Conservation (phyloP, 92 coral and sea anemone species). For the Epizoanthus scotinus region DNA sequence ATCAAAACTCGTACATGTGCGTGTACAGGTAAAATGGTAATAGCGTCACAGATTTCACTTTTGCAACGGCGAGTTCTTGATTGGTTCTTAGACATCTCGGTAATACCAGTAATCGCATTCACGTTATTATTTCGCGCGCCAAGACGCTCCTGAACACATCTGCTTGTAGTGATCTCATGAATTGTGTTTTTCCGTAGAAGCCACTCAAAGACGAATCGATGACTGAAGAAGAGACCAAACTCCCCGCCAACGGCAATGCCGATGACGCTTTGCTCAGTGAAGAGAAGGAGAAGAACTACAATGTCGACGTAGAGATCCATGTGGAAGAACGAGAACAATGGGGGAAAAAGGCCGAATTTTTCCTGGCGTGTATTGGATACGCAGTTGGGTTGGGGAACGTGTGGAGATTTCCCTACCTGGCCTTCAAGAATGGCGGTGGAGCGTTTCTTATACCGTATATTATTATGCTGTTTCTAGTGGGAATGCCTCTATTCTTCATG, state of each 20-base stretch:
- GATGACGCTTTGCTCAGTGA: conserved; percentile 50
- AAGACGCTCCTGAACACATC: neutral
- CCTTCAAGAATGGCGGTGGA: conserved; percentile 97
- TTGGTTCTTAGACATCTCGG: conserved; percentile 10
- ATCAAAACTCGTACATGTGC: conserved; percentile 14
- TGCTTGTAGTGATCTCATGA: neutral
- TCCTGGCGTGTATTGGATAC: conserved; percentile 93
- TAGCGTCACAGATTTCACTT: conserved; percentile 23
- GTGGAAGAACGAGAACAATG: conserved; percentile 84
- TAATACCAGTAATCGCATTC: neutral
- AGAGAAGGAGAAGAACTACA: conserved; percentile 46
- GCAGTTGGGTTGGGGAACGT: conserved; percentile 98
- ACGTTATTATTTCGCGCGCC: conserved; percentile 20
- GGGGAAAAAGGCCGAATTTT: conserved; percentile 96
- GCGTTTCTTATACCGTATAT: conserved; percentile 94
- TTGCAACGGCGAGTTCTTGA: neutral
- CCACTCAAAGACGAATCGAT: neutral
- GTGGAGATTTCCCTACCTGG: conserved; percentile 97
- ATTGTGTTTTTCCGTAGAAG: neutral
- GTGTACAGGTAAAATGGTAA: conserved; percentile 1
- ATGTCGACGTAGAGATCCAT: conserved; percentile 68
- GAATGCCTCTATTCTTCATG: conserved; percentile 99
- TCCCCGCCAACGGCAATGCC: conserved; percentile 64
- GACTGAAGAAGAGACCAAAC: conserved; percentile 70
- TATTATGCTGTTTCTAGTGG: conserved; percentile 88